Evolutionary conservation across 1,140 invertebrate genomes (phyloP), one percentile per base, ranked within the genome.

Genomic region (Cyclargus thomasi): DNA sequence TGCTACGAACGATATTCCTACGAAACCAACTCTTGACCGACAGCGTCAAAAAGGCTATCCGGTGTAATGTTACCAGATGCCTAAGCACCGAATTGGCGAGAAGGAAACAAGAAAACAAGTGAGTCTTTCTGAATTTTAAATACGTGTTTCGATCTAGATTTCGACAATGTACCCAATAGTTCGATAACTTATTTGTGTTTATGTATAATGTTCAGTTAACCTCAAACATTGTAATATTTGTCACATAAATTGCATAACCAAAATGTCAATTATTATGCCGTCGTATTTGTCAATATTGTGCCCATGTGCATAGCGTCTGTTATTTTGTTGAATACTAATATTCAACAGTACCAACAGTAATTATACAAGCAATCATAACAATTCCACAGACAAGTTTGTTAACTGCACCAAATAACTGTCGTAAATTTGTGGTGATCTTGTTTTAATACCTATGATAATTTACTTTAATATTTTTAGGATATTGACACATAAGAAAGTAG

Each of bases 1-100:
- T 95, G 92, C 90, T 93, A 88, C 92, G 93, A 90, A 94, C 93
- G 78, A 92, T 92, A 81, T 85, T 92, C 73, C 82, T 93, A 84
- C 93, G 94, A 91, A 94, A 93, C 79, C 93, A 93, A 76, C 87
- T 93, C 70, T 80, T 93, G 73, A 92, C 91, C 74, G 88, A 91
- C 75, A 91, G 92, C 75, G 75, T 94, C 18, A 92, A 91, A 83
- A 93, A 91, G 89, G 85, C 90, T 70, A 77, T 92, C 53, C 85
- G 92, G 71, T 88, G 80, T 63, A 94, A 93, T 82, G 73, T 91
- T 71, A 86, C 92, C 63, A 92, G 93, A 85, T 93, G 92, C 81
- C 70, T 94, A 66, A 91, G 90, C 63, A 91, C 92, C 69, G 93
- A 93, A 82, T 92, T 92, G 82, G 81, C 91, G 70, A 92, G 92